phyloP scores from a whole-genome alignment of 2,113 vertebrate species.

The Podocnemis expansa region DNA sequence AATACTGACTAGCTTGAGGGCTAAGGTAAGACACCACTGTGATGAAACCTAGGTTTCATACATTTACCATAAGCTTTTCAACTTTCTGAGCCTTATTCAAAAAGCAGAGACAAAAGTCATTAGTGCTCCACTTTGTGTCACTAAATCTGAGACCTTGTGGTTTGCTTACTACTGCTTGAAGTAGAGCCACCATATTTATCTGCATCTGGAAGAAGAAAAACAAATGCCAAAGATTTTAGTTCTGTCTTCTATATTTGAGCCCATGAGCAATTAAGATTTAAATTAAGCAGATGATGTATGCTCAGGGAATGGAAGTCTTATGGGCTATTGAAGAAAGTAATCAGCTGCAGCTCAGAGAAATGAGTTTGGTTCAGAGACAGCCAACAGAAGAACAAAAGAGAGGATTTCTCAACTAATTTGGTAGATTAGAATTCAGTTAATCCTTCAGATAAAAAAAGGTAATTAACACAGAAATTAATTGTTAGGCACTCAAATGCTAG shows the following conservation, averaged over 20 bases:
- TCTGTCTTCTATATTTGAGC: background rate
- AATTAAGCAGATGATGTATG: background rate
- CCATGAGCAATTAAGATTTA: background rate
- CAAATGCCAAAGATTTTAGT: background rate
- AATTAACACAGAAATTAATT: background rate
- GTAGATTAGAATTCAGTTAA: background rate
- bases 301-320: background rate
- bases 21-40: background rate
- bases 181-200: background rate
- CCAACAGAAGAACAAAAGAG: background rate
- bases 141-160: accelerated
- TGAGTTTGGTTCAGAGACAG: background rate
- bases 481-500: background rate
- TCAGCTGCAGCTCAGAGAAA: background rate
- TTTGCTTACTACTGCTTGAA: background rate
- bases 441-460: background rate
- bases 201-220: background rate
- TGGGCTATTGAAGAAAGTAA: background rate
- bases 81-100: background rate
- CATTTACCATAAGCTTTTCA: background rate
- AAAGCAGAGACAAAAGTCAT: background rate
- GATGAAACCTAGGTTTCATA: background rate
- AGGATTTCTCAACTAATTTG: background rate
- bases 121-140: background rate
- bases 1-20: background rate